phyloP scores from a whole-genome alignment of 1,140 invertebrate genomes.

The Drosophila lacertosa region DNA sequence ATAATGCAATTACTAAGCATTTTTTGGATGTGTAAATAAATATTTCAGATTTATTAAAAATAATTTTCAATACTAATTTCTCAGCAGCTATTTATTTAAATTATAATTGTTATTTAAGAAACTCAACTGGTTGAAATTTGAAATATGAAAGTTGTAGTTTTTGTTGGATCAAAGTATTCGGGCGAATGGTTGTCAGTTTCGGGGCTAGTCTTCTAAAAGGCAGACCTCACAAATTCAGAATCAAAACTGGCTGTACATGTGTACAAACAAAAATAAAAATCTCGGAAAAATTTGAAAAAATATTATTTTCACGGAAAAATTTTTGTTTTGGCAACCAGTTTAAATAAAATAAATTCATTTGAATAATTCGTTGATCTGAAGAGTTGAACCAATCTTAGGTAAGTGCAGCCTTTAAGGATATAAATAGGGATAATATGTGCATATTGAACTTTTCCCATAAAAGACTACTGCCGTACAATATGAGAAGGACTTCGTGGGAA shows the following conservation, averaged over 20 bases:
- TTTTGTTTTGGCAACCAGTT: slow-evolving; percentile 21
- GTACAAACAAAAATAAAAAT: slow-evolving; percentile 45
- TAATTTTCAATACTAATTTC: too few relatives aligned
- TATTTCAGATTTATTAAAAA: too few relatives aligned
- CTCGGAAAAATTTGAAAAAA: slow-evolving; percentile 49
- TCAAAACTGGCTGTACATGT: slow-evolving; percentile 47
- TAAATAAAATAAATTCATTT: not conserved
- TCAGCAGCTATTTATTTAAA: too few relatives aligned
- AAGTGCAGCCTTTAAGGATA: not conserved
- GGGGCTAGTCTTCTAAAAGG: not conserved
- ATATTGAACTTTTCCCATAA: not conserved
- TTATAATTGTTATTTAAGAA: too few relatives aligned
- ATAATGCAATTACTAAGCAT: too few relatives aligned
- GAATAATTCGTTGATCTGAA: not conserved
- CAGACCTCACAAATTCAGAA: slow-evolving; percentile 35
- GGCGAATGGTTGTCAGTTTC: slow-evolving; percentile 11
- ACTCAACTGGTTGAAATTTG: not conserved
- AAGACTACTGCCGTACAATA: slow-evolving; percentile 2
- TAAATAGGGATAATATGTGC: too few relatives aligned
- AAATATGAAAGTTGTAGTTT: not conserved
- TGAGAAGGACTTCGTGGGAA: slow-evolving; percentile 1
- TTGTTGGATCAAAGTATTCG: slow-evolving; percentile 13
- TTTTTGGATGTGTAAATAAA: too few relatives aligned
- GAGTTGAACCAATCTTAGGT: slow-evolving; percentile 2
- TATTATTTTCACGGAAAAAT: slow-evolving; percentile 14